These are phyloP conservation scores for Xylota sylvarum DNA, from an alignment of 2,888 invertebrate species.

Conservation along the genomic window DNA sequence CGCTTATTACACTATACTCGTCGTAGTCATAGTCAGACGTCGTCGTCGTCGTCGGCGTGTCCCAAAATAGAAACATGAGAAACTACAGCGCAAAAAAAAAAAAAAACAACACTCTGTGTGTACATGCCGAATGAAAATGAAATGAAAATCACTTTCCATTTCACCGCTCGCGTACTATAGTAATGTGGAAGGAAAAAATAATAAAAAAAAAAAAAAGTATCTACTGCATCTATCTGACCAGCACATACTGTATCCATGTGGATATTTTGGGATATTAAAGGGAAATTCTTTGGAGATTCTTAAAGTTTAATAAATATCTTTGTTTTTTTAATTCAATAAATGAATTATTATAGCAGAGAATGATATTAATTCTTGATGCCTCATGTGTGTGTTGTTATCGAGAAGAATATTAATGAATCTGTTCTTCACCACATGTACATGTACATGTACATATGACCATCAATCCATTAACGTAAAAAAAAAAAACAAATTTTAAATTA, in stretches of 20 bases:
- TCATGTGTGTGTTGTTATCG: background rate
- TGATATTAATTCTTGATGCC: background rate
- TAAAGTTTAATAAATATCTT: background rate
- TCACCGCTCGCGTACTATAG: slow-evolving; percentile 39
- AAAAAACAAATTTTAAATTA: slow-evolving; percentile 28
- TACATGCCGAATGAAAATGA: slow-evolving; percentile 43
- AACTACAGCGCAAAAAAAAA: slow-evolving; percentile 20
- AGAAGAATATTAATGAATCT: slow-evolving; percentile 26
- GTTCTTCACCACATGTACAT: background rate
- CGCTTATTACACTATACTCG: slow-evolving; percentile 48
- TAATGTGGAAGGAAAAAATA: slow-evolving; percentile 22
- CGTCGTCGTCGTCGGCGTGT: slow-evolving; percentile 37
- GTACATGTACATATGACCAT: slow-evolving; percentile 19
- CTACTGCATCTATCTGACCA: slow-evolving; percentile 16
- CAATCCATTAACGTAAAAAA: slow-evolving; percentile 29
- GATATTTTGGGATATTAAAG: background rate
- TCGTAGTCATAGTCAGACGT: slow-evolving; percentile 33
- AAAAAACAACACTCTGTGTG: slow-evolving; percentile 18
- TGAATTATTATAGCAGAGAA: slow-evolving; percentile 12
- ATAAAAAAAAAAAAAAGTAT: slow-evolving; percentile 8
- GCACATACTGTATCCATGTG: background rate
- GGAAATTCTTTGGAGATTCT: slow-evolving; percentile 20
- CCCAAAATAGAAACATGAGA: slow-evolving; percentile 67
- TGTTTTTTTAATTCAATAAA: slow-evolving; percentile 15
- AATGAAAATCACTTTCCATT: slow-evolving; percentile 77